Base-by-base conservation (phyloP, 2,797 vertebrate genomes). In the Rhabdophis nuchalis region DNA sequence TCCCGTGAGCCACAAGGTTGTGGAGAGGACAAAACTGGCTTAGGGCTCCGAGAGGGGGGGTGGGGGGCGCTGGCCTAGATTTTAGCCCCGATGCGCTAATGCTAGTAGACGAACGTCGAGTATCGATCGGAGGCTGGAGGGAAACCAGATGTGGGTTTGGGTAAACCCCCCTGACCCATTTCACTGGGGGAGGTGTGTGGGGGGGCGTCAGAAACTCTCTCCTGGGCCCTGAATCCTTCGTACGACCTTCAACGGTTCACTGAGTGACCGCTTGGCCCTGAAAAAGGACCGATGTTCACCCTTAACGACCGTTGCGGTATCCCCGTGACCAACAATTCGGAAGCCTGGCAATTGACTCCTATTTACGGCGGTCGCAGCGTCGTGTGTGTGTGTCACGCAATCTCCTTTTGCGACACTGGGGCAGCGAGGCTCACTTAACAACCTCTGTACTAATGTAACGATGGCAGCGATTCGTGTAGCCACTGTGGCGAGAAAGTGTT, bases 331-430 rank as follows among this genome's bases (percentile, higher is more conserved):
- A 8, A 68, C 14, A 32, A 32, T 5, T 68, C 64, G 16, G 6
- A 18, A 0, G 14, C 64, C 32, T 7, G 2, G n/a, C 29, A 8
- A 68, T 13, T 16, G 29, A 68, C 64, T 68, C 64, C 13, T 32
- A 8, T 32, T 68, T 68, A 68, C 16, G 64, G 8, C 5, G 1
- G 64, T 16, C n/a, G 5, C 29, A 5, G 25, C 9, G 0, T 23
- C 57, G 20, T 20, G 16, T 16, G 56, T 56, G 56, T 23, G 57
- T 25, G 20, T 23, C 58, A 46, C 46, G 12, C 14, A 6, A 36
- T 32, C n/a, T 14, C n/a, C n/a, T 72, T 72, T 32, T 9, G 14
- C 1, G 2, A 18, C 64, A 0, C 0, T 0, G 16, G 16, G 29
- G 29, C n/a, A 64, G 61, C 29, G 27, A 16, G n/a, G 18, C 32